phyloP scores from a whole-genome alignment of 2,797 vertebrate species.

The Triplophysa bombifrons region DNA sequence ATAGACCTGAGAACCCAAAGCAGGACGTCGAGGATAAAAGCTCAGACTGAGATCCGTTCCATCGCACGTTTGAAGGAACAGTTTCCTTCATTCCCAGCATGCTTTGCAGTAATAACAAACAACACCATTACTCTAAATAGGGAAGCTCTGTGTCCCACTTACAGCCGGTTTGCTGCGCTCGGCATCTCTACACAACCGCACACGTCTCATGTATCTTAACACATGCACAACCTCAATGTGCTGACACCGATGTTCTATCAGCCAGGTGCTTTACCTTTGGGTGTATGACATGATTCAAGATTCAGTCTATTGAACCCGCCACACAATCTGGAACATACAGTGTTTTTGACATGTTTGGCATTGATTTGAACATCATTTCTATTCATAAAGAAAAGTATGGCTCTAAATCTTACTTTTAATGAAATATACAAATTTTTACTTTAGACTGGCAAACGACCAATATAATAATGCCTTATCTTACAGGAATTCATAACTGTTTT shows the following conservation, averaged over 20 bases:
- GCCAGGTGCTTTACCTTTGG: slow-evolving; percentile 4
- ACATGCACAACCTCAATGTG: slow-evolving; percentile 6
- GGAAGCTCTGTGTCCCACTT: slow-evolving; percentile 71
- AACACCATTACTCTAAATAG: slow-evolving; percentile 67
- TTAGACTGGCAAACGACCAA: background rate
- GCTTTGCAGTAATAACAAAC: slow-evolving; percentile 66
- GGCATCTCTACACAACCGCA: slow-evolving; percentile 48
- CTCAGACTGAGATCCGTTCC: background rate
- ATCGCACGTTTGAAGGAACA: slow-evolving; percentile 32
- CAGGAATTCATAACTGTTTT: too few relatives aligned
- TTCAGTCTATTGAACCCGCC: background rate
- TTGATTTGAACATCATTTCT: too few relatives aligned
- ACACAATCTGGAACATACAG: background rate
- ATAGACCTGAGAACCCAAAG: background rate
- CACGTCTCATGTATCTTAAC: slow-evolving; percentile 33
- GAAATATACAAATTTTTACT: background rate
- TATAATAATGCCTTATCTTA: too few relatives aligned
- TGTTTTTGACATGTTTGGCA: too few relatives aligned
- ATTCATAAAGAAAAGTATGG: background rate
- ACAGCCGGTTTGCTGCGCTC: slow-evolving; percentile 67
- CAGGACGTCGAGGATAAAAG: background rate
- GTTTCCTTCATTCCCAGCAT: slow-evolving; percentile 42
- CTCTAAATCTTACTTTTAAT: background rate
- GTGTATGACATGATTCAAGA: background rate
- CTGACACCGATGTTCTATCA: background rate